A percentile compares a stretch with the other conserved stretches of the same genome.
phyloP scores from a whole-genome alignment of 1,140 invertebrate genomes.

The Zaprionus africanus region DNA sequence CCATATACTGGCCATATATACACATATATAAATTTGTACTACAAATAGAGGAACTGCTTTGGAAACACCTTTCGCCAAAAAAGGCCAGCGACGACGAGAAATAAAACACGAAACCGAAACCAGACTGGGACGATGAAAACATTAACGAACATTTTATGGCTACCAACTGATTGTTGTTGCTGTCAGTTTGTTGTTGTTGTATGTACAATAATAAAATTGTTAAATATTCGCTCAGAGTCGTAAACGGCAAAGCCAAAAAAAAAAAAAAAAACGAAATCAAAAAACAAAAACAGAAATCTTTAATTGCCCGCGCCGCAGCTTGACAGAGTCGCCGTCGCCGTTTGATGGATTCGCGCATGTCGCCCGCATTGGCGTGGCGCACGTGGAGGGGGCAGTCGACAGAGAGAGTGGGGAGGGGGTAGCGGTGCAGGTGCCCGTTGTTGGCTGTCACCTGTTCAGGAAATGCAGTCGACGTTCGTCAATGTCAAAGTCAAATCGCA shows the following conservation, averaged over 20 bases:
- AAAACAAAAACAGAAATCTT: slow-evolving; percentile 61
- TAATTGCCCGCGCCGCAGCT: slow-evolving; percentile 64
- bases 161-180: slow-evolving; percentile 61
- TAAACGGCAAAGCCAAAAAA: slow-evolving; percentile 35
- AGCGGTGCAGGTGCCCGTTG: not conserved
- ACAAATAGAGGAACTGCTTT: slow-evolving; percentile 65
- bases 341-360: slow-evolving; percentile 70
- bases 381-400: slow-evolving; percentile 21
- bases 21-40: slow-evolving; percentile 54
- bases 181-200: not conserved
- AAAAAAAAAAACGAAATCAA: slow-evolving; percentile 45
- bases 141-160: slow-evolving; percentile 74
- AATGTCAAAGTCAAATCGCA: slow-evolving; percentile 73
- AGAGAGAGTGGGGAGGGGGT: not conserved
- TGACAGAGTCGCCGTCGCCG: slow-evolving; percentile 34
- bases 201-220: slow-evolving; percentile 75
- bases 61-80: slow-evolving; percentile 73
- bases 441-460: slow-evolving; percentile 66
- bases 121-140: slow-evolving; percentile 69
- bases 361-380: slow-evolving; percentile 64
- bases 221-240: slow-evolving; percentile 66
- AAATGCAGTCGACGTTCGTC: slow-evolving; percentile 76
- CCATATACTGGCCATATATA: slow-evolving; percentile 15
- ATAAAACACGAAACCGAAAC: slow-evolving; percentile 56
- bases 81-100: slow-evolving; percentile 30